A percentile compares a stretch with the other conserved stretches of the same genome.
Conservation (phyloP, 2,797 vertebrate species). For the Myotis planiceps region DNA sequence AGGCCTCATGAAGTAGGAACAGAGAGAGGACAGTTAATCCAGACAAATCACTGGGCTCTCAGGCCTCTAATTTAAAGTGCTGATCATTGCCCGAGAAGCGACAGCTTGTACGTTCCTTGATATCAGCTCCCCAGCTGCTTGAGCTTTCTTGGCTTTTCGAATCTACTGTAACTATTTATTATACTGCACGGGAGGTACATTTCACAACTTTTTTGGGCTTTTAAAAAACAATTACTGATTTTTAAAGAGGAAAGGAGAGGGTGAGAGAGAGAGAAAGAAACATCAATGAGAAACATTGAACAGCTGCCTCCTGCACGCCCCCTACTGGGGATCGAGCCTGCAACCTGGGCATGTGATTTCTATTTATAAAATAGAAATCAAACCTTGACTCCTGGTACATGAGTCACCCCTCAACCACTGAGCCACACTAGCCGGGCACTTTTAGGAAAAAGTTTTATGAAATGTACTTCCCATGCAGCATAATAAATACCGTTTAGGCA, state of each 20-base stretch:
- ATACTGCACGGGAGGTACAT: neutral
- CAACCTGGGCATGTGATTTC: too few species aligned
- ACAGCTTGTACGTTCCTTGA: neutral
- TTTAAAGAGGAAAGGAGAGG: too few species aligned
- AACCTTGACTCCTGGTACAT: too few species aligned
- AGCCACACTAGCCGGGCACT: neutral
- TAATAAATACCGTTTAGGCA: neutral
- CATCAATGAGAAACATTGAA: too few species aligned
- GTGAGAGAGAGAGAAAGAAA: too few species aligned
- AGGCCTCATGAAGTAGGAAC: neutral
- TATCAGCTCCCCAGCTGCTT: slow-evolving; percentile 37
- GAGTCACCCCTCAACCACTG: too few species aligned
- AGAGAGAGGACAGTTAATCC: slow-evolving; percentile 62
- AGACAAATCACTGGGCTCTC: slow-evolving; percentile 46
- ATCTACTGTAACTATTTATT: neutral
- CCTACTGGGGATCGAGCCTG: too few species aligned
- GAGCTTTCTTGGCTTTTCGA: slow-evolving; percentile 36
- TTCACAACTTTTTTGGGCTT: neutral
- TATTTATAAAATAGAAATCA: too few species aligned
- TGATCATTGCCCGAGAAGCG: neutral
- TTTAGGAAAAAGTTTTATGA: neutral
- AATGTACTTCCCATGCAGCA: neutral
- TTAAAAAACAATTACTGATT: too few species aligned
- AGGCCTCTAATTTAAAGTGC: slow-evolving; percentile 51
- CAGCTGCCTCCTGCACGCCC: too few species aligned